phyloP scores from a whole-genome alignment of 2,888 invertebrate genomes.

The Caradrina clavipalpis region DNA sequence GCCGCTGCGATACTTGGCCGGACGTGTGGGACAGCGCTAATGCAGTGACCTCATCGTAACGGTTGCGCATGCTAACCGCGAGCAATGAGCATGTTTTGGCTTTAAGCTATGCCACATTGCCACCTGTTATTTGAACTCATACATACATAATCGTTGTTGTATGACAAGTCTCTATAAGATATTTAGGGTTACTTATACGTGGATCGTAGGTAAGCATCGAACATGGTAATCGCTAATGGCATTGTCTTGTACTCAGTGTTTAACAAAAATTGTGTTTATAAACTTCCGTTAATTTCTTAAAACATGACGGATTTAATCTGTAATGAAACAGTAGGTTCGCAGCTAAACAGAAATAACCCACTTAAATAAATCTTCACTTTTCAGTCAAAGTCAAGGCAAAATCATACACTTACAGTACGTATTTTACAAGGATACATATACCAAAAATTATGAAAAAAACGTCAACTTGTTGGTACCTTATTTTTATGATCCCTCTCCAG shows the following conservation, averaged over 20 bases:
- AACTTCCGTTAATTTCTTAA: too few relatives aligned
- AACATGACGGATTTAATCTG: neutral
- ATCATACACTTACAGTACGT: too few relatives aligned
- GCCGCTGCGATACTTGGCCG: constrained; percentile 67
- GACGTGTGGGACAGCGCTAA: constrained; percentile 75
- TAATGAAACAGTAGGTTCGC: constrained; percentile 2
- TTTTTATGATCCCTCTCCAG: neutral
- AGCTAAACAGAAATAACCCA: neutral
- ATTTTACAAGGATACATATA: neutral
- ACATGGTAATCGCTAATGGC: constrained; percentile 32
- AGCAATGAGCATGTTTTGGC: constrained; percentile 57
- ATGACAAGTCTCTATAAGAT: constrained; percentile 41
- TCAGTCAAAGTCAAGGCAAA: too few relatives aligned
- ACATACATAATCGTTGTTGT: constrained; percentile 50
- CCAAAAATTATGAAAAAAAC: constrained; percentile 19
- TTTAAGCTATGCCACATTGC: constrained; percentile 56
- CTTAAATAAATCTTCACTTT: too few relatives aligned
- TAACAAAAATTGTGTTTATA: neutral
- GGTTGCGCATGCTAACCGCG: constrained; percentile 67
- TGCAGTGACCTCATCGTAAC: constrained; percentile 79
- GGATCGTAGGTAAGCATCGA: neutral
- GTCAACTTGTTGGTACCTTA: neutral
- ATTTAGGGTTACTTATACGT: neutral
- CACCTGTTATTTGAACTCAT: constrained; percentile 60
- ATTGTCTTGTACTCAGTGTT: constrained; percentile 24